Percentiles rank a stretch among this genome's conserved stretches.
Conservation (phyloP, 2,797 vertebrate species). For the Parambassis ranga region DNA sequence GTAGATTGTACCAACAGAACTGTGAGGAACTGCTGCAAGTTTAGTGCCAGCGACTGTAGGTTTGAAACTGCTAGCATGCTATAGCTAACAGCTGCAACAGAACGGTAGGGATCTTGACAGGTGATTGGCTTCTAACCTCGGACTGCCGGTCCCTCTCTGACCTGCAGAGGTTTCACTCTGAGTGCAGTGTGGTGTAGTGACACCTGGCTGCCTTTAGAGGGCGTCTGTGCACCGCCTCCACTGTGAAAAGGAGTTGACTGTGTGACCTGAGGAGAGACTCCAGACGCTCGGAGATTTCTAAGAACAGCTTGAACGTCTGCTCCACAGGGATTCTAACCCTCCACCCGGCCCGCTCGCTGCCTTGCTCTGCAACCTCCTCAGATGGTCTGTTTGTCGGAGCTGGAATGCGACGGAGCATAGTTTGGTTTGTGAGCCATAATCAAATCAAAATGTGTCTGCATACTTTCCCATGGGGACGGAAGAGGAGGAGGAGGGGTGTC, state of each 20-base stretch:
- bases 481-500: constrained; percentile 20
- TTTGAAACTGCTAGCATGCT: no score
- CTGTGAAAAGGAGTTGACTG: not conserved
- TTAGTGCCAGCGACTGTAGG: no score
- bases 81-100: no score
- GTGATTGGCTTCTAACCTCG: no score
- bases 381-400: constrained; percentile 11
- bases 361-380: not conserved
- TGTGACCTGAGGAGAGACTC: not conserved
- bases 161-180: not conserved
- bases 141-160: no score
- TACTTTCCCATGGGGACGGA: constrained; percentile 69
- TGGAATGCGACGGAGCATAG: constrained; percentile 54
- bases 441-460: constrained; percentile 73
- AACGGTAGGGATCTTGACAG: no score
- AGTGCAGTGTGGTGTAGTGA: not conserved
- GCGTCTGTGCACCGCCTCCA: not conserved
- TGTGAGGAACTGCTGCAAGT: no score
- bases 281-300: no score
- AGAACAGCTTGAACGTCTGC: no score
- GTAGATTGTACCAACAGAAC: no score
- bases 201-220: constrained; percentile 7
- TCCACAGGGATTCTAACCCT: constrained; percentile 23
- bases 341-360: not conserved
- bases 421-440: constrained; percentile 63